These are phyloP conservation scores for Protaetia brevitarsis DNA, from an alignment of 1,140 invertebrate genomes.

Conservation along the genomic window DNA sequence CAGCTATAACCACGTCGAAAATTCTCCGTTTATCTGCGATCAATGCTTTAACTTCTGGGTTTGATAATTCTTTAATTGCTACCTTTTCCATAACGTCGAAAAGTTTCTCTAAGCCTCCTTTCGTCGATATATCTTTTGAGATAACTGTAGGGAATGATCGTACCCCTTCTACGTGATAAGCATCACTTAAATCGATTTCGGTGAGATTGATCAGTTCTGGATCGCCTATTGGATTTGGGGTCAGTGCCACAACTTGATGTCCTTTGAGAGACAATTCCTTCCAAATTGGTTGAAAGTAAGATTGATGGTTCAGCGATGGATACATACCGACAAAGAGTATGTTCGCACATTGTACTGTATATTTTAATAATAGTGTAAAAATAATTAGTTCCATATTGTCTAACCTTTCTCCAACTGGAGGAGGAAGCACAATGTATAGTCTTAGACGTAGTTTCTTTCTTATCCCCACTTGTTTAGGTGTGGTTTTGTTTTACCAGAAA, in stretches of 20 bases:
- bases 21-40: constrained; percentile 33
- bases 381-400: constrained; percentile 14
- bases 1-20: constrained; percentile 41
- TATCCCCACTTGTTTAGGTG: not conserved
- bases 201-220: constrained; percentile 37
- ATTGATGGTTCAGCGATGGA: constrained; percentile 22
- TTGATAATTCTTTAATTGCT: constrained; percentile 32
- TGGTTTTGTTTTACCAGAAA: too few species aligned
- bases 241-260: constrained; percentile 46
- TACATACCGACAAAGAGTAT: constrained; percentile 13
- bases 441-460: not conserved
- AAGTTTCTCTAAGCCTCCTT: not conserved
- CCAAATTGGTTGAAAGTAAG: constrained; percentile 23
- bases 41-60: constrained; percentile 43
- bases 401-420: not conserved
- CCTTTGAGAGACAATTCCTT: constrained; percentile 40
- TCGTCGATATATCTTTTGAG: constrained; percentile 4
- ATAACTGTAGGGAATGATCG: not conserved
- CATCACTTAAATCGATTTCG: constrained; percentile 39
- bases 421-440: too few species aligned
- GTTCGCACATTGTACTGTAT: constrained; percentile 25
- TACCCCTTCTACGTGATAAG: constrained; percentile 5
- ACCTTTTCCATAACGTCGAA: constrained; percentile 22
- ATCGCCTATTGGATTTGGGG: constrained; percentile 43
- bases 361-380: not conserved